Evolutionary conservation across 64 coral and sea anemone species (phyloP).

Genomic region (Dendronephthya gigantea): DNA sequence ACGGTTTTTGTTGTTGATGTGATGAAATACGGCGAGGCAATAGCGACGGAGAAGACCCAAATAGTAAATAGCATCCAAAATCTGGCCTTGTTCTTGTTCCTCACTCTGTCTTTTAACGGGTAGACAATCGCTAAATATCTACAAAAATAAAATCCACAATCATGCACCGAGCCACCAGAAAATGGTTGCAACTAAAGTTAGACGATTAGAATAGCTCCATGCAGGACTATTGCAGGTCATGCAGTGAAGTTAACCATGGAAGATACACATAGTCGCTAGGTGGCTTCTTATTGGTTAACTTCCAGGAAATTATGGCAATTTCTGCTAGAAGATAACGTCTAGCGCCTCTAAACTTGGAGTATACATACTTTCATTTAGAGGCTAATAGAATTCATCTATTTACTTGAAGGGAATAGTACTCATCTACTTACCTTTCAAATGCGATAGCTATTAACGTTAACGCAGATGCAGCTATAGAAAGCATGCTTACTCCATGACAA

Average conservation of each 20-base stretch:
- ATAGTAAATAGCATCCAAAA: neutral
- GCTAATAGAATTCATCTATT: too few relatives aligned
- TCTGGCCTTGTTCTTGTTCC: neutral
- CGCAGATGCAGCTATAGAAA: neutral
- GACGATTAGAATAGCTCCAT: too few relatives aligned
- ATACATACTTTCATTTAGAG: too few relatives aligned
- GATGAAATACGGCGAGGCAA: neutral
- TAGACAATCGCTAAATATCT: neutral
- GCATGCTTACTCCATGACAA: neutral
- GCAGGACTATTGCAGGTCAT: too few relatives aligned
- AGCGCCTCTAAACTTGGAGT: too few relatives aligned
- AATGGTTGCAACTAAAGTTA: too few relatives aligned
- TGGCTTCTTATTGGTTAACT: too few relatives aligned
- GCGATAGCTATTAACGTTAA: neutral
- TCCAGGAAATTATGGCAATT: too few relatives aligned
- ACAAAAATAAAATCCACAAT: neutral
- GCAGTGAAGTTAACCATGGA: too few relatives aligned
- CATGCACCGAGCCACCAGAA: neutral
- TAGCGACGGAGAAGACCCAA: neutral
- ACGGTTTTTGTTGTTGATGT: neutral
- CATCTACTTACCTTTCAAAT: neutral
- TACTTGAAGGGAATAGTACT: too few relatives aligned
- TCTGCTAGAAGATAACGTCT: too few relatives aligned
- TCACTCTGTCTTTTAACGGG: neutral
- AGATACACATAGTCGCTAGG: too few relatives aligned